Evolutionary conservation across 2,113 vertebrate species (phyloP).

Genomic region (Bungarus multicinctus): DNA sequence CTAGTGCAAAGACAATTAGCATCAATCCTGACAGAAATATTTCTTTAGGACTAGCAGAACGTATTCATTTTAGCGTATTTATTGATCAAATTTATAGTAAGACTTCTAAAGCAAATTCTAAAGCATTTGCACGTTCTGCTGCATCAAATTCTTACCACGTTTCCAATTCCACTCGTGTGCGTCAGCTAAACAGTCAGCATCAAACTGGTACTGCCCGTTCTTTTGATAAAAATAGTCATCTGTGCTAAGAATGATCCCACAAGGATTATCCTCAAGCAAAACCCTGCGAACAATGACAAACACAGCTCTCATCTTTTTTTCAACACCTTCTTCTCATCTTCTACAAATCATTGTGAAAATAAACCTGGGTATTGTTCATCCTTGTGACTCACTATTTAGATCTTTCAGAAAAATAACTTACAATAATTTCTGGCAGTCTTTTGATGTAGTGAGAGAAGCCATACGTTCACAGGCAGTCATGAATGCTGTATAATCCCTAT

Average conservation of each 20-base stretch:
- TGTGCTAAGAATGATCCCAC: slow-evolving; percentile 84
- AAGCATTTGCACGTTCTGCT: background rate
- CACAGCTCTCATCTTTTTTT: background rate
- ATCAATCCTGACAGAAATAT: background rate
- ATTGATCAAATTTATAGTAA: background rate
- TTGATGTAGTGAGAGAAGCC: background rate
- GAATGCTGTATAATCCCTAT: background rate
- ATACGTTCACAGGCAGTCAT: too few relatives aligned
- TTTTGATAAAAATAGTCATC: slow-evolving; percentile 87
- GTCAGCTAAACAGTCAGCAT: slow-evolving; percentile 76
- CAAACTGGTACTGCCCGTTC: slow-evolving; percentile 80
- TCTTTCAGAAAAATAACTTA: background rate
- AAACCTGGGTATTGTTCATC: background rate
- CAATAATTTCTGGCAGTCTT: background rate
- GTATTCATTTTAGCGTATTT: background rate
- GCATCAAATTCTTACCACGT: slow-evolving; percentile 75
- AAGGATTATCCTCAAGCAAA: slow-evolving; percentile 84
- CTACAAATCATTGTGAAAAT: background rate
- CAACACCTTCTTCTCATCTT: background rate
- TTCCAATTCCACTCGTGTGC: slow-evolving; percentile 94
- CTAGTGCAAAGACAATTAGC: background rate
- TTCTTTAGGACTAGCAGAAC: background rate
- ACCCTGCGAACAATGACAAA: slow-evolving; percentile 67
- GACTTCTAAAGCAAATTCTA: background rate
- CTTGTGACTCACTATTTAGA: background rate